Evolutionary conservation across 1,140 invertebrate species (phyloP).

Genomic region (Druon quercuslanigerum): DNA sequence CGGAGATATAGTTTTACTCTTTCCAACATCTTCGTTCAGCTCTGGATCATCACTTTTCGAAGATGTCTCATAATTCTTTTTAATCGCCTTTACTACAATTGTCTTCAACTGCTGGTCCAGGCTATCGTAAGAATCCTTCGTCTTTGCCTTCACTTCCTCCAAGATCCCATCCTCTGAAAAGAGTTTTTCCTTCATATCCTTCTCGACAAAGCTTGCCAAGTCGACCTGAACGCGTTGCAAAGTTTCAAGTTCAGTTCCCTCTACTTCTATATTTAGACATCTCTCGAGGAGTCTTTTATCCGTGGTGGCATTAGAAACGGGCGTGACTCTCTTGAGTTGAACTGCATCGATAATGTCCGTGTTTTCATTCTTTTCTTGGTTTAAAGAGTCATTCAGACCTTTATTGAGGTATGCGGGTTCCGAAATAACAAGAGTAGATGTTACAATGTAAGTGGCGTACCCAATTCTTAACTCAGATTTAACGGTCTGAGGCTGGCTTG

Average conservation of each 20-base stretch:
- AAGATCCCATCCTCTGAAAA: slow-evolving; percentile 37
- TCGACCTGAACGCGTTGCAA: slow-evolving; percentile 64
- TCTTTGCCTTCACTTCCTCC: slow-evolving; percentile 33
- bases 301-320: slow-evolving; percentile 41
- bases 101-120: slow-evolving; percentile 66
- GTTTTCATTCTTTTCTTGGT: slow-evolving; percentile 55
- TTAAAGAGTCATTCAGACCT: background rate
- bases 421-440: slow-evolving; percentile 59
- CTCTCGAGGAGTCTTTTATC: slow-evolving; percentile 61
- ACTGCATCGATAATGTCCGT: slow-evolving; percentile 70
- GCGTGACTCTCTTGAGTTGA: slow-evolving; percentile 63
- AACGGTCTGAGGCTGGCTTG: slow-evolving; percentile 40
- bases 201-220: slow-evolving; percentile 64
- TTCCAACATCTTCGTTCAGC: background rate
- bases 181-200: slow-evolving; percentile 61
- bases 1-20: slow-evolving; percentile 51
- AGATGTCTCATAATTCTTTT: slow-evolving; percentile 65
- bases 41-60: slow-evolving; percentile 29
- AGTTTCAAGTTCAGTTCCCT: slow-evolving; percentile 62
- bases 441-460: slow-evolving; percentile 67
- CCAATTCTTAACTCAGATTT: slow-evolving; percentile 65
- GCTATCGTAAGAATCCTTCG: slow-evolving; percentile 51
- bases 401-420: slow-evolving; percentile 8
- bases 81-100: slow-evolving; percentile 67
- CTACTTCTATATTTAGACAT: slow-evolving; percentile 70